Conservation (phyloP, 2,797 vertebrate genomes). For the Sebastes minor region DNA sequence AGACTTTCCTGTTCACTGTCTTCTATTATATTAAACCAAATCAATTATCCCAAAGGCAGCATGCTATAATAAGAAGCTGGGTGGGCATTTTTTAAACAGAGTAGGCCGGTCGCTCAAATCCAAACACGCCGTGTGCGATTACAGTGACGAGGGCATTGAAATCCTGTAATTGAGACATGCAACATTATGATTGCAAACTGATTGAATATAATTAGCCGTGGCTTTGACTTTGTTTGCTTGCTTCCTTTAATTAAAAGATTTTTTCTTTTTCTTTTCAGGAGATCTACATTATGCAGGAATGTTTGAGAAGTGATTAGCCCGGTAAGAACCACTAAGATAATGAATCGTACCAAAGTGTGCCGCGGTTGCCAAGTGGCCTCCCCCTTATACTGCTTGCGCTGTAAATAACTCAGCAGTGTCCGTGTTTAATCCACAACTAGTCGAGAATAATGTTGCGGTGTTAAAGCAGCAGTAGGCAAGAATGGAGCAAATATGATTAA, state of each 20-base stretch:
- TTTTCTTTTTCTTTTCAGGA: conserved; percentile 52
- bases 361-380: conserved; percentile 23
- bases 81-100: conserved; percentile 62
- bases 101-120: conserved; percentile 28
- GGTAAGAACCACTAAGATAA: conserved; percentile 50
- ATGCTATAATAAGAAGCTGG: conserved; percentile 56
- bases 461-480: background rate
- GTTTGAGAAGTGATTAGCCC: conserved; percentile 70
- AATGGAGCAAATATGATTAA: too few relatives aligned
- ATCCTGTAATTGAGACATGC: conserved; percentile 76
- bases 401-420: conserved; percentile 16
- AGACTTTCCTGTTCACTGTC: conserved; percentile 58
- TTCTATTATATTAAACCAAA: conserved; percentile 70
- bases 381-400: background rate
- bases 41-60: conserved; percentile 70
- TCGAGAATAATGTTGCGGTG: background rate
- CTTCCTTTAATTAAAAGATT: conserved; percentile 71
- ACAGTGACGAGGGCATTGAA: conserved; percentile 59
- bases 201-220: conserved; percentile 74
- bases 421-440: background rate
- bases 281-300: conserved; percentile 53
- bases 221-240: conserved; percentile 72
- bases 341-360: conserved; percentile 58
- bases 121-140: conserved; percentile 48
- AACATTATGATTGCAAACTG: conserved; percentile 71